Evolutionary conservation across 2,797 vertebrate genomes (phyloP), one percentile per base, ranked within the genome.

Genomic region (Perodicticus potto): DNA sequence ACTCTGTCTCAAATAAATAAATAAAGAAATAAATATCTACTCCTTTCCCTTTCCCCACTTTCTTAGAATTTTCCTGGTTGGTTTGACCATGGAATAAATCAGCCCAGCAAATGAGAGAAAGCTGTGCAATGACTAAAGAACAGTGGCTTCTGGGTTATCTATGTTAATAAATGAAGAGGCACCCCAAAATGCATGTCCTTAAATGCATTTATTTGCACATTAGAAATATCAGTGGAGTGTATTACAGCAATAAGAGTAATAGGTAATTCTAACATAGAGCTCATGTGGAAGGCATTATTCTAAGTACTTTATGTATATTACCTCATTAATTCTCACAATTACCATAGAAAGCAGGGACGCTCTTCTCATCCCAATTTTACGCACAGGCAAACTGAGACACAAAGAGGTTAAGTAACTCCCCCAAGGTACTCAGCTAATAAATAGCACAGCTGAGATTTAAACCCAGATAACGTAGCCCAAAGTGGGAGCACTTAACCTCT

Each of bases 41-140:
- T 65, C 65, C 65, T 78, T 72, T 74, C 29, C 37, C 29, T 43
- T 40, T 88, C 67, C 74, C n/a, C n/a, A 80, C 22, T 86, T 86
- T 70, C 61, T 92, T 32, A 76, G 59, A 89, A 59, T 82, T 29
- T 90, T 93, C 82, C 74, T 22, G 11, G n/a, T 61, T n/a, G 22
- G 67, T 12, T 69, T 86, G 7, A 80, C n/a, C 29, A 22, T 76
- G 49, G 20, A 49, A 70, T 23, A 69, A 81, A 29, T 40, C 40
- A 57, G 17, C 43, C 25, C 55, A 57, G 13, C 77, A 84, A 11
- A n/a, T 78, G 65, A 89, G 29, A 78, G 23, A 7, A 25, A 84
- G 76, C 13, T 23, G 29, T 69, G 7, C 59, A 43, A 34, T 82
- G 53, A 70, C 34, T 32, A n/a, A 49, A 69, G n/a, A 90, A 67